Evolutionary conservation across 1,140 invertebrate species (phyloP), one percentile per base, ranked within the genome.

Genomic region (Sinella curviseta): DNA sequence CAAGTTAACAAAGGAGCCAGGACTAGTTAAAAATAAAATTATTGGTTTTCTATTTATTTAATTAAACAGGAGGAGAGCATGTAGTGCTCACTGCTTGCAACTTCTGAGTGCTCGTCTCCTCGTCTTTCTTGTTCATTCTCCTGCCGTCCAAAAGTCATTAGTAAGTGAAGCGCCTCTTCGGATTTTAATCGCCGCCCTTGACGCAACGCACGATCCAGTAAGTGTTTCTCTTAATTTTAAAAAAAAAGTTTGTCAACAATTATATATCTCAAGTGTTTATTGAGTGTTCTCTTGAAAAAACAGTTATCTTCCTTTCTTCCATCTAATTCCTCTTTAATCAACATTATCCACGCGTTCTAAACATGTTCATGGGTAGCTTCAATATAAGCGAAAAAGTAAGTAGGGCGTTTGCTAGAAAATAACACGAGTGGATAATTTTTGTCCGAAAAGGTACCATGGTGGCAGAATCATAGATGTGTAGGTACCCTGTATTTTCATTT

Each of bases 21-120:
- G n/a, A n/a, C n/a, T n/a, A n/a, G n/a, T n/a, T n/a, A n/a, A 48
- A 48, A 48, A 48, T 48, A 12, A 48, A 48, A 48, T 8, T 48
- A 48, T 20, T 12, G 20, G 39, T 12, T 20, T 48, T 48, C 8
- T 48, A 48, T 48, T 48, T 48, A 12, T 48, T 48, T n/a, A n/a
- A n/a, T 17, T 82, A 17, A 86, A 85, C 79, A 89, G 92, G 83
- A 89, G 89, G 87, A 88, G 90, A 12, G 88, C 90, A 80, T 92
- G 91, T 85, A 90, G 89, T 80, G 89, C 91, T 81, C 92, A 93
- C 85, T 93, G 92, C 85, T 87, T 92, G 28, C 91, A 92, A 85
- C 89, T 93, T 48, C 85, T 92, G 28, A 90, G 90, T 83, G 90
- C 91, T 1, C 85, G 91, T 33, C 88, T 91, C 2, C 87, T 92